Base-by-base conservation (phyloP, 2,797 vertebrate species). In the Sebastiscus albofasciatus region DNA sequence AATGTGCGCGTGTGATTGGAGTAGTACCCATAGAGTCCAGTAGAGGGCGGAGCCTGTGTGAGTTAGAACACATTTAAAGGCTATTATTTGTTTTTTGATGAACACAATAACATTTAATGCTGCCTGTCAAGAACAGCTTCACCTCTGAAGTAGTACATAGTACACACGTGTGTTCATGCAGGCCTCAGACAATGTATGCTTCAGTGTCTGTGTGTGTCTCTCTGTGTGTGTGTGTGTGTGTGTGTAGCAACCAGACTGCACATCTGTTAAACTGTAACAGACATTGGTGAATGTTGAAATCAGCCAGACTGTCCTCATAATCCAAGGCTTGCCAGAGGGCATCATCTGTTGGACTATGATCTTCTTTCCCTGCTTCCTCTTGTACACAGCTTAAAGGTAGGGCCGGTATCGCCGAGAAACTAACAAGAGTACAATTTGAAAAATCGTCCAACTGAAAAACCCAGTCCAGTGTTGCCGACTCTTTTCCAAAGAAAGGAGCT, bases 251-350 rank as follows among this genome's bases (percentile, higher is more conserved):
- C 67, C 85, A 87, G 69, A 82, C 72, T 56, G 68, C 73, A 59
- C 62, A 77, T 92, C 74, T 91, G 85, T 87, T 91, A 92, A 89
- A 87, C 82, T 81, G 71, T 86, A 89, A 90, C 87, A 80, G 86
- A 92, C 76, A 82, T 58, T 58, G 71, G 67, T 80, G 79, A 83
- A 72, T 86, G 85, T 79, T 90, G 80, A 91, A 92, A 90, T 87
- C 81, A 74, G 52, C 33, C 87, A 83, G 76, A 83, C 86, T 86
- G 72, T 75, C 71, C 83, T 86, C 71, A 77, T 78, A 79, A 84
- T 77, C 79, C 59, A 27, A 59, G 34, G 11, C 31, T 79, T 34
- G 74, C 87, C 60, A 72, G 80, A 60, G 34, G 72, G 76, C 74
- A 78, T 87, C 67, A 67, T 84, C 62, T 69, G 70, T 36, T 81